These are phyloP conservation scores for Heliconius congener DNA, from an alignment of 1,140 invertebrate species.

Conservation along the genomic window DNA sequence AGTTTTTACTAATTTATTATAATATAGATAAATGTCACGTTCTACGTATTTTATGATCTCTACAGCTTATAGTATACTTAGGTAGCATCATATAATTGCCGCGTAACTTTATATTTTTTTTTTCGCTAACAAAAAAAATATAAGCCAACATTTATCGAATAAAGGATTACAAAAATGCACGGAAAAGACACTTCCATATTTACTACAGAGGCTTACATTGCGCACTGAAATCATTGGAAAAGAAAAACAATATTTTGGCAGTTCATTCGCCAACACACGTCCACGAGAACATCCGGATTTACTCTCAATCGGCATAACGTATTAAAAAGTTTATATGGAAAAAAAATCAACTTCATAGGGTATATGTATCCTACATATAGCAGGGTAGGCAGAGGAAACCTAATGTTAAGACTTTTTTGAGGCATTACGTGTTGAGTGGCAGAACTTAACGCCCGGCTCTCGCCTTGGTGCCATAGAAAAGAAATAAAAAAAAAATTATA, in stretches of 20 bases:
- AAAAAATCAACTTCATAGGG: neutral
- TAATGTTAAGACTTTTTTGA: no score
- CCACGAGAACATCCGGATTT: conserved; percentile 26
- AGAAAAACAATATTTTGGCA: conserved; percentile 23
- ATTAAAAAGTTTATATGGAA: conserved; percentile 19
- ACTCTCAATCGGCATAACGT: conserved; percentile 16
- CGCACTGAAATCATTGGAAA: conserved; percentile 24
- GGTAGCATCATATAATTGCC: no score
- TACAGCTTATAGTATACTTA: no score
- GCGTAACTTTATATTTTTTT: neutral
- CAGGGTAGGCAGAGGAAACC: no score
- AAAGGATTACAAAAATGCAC: conserved; percentile 19
- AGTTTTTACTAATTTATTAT: no score
- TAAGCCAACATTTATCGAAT: neutral
- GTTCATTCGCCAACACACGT: conserved; percentile 19
- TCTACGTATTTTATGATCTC: no score
- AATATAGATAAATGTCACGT: no score
- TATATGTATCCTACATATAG: no score
- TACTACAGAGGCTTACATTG: conserved; percentile 19
- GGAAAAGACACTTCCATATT: conserved; percentile 20
- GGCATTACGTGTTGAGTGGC: no score
- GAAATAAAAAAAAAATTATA: no score
- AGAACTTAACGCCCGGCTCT: no score
- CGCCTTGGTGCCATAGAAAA: no score
- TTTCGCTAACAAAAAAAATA: neutral